These are phyloP conservation scores for Danio albolineatus DNA, from an alignment of 2,797 vertebrate species.

Conservation along the genomic window DNA sequence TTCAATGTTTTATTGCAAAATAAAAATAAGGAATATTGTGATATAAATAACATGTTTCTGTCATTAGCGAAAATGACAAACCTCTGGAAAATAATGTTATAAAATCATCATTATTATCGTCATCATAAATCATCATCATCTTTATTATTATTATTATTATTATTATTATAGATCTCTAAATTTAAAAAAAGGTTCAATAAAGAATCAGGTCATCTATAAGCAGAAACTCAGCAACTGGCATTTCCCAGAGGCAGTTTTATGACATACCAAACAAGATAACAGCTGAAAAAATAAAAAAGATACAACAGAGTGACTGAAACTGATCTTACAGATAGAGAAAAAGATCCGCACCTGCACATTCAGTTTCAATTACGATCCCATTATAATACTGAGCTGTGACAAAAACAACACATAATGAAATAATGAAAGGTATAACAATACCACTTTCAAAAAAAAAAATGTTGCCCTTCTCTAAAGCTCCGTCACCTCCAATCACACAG, in stretches of 20 bases:
- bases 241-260: constrained; percentile 5
- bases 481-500: constrained; percentile 46
- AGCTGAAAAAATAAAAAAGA: background rate
- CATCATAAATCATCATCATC: too few species aligned
- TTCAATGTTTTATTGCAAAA: background rate
- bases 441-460: background rate
- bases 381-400: background rate
- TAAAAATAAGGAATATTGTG: background rate
- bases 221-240: constrained; percentile 8
- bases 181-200: too few species aligned
- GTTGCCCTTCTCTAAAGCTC: background rate
- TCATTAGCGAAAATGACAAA: too few species aligned
- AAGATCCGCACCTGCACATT: background rate
- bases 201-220: constrained; percentile 14
- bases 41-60: too few species aligned
- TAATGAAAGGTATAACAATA: background rate
- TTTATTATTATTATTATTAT: too few species aligned
- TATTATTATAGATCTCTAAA: too few species aligned
- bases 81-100: too few species aligned
- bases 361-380: background rate
- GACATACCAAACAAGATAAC: background rate
- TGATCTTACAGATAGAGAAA: background rate
- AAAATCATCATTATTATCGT: too few species aligned
- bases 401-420: background rate
- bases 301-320: background rate